Conservation (phyloP, 30 jellyfish, hydroid and myxozoan genomes). For the Morbakka virulenta region DNA sequence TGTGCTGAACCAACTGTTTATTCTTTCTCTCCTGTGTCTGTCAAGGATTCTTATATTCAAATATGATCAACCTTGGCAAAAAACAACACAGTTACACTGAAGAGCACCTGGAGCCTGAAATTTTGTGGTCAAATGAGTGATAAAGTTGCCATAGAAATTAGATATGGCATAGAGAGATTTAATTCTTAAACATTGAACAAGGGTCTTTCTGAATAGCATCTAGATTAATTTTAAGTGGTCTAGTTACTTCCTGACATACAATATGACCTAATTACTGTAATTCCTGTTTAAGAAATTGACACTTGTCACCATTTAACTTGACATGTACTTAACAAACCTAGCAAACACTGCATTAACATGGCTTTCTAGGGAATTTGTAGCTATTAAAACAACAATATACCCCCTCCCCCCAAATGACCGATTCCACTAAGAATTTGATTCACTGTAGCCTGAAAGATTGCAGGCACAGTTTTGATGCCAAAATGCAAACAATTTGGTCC, state of each 20-base stretch:
- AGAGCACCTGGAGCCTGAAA: not conserved
- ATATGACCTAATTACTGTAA: not conserved
- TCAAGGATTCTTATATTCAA: too few relatives aligned
- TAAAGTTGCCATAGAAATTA: not conserved
- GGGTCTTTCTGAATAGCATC: not conserved
- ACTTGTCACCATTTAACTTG: not conserved
- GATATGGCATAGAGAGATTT: not conserved
- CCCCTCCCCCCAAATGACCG: not conserved
- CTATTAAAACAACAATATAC: not conserved
- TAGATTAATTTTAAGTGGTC: not conserved
- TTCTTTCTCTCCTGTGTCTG: too few relatives aligned
- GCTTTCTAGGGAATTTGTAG: not conserved
- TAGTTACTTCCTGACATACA: not conserved
- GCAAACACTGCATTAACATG: not conserved
- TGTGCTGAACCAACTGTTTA: too few relatives aligned
- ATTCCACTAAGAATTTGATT: not conserved
- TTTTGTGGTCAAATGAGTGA: not conserved
- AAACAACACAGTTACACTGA: not conserved
- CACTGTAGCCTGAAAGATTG: not conserved
- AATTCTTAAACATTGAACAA: not conserved
- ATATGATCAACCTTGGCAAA: not conserved
- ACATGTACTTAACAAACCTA: not conserved
- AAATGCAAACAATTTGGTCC: not conserved
- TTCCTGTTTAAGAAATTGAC: too few relatives aligned
- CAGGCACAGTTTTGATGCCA: not conserved